Percentiles rank a stretch among this genome's conserved stretches.
These are phyloP conservation scores for Gymnogyps californianus DNA, from an alignment of 2,113 vertebrate genomes.

Conservation along the genomic window DNA sequence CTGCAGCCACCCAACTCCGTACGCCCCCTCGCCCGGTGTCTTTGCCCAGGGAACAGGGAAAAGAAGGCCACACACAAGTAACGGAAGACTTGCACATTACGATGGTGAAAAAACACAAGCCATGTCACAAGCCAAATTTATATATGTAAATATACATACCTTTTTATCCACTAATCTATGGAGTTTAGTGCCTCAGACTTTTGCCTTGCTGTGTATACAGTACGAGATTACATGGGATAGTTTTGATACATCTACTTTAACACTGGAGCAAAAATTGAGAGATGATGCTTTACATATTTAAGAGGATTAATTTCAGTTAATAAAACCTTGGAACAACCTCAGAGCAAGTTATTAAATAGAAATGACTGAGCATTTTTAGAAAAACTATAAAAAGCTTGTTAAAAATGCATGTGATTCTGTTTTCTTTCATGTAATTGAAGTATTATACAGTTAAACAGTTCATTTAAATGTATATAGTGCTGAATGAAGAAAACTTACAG, in stretches of 20 bases:
- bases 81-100: background rate
- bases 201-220: background rate
- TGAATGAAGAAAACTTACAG: background rate
- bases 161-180: background rate
- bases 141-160: background rate
- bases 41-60: background rate
- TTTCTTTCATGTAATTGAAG: background rate
- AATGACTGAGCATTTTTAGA: background rate
- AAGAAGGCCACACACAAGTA: background rate
- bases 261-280: background rate
- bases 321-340: background rate
- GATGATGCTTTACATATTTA: background rate
- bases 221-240: background rate
- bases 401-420: background rate
- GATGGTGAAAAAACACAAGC: background rate
- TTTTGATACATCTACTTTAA: background rate
- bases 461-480: background rate
- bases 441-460: background rate
- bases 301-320: background rate
- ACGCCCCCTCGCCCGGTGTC: accelerated
- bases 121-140: background rate
- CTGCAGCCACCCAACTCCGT: accelerated
- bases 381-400: background rate
- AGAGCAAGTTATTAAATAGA: background rate
- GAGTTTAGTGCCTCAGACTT: background rate